Percentiles rank a stretch among this genome's conserved stretches.
phyloP scores from a whole-genome alignment of 2,888 invertebrate species.

The Phalangium opilio region DNA sequence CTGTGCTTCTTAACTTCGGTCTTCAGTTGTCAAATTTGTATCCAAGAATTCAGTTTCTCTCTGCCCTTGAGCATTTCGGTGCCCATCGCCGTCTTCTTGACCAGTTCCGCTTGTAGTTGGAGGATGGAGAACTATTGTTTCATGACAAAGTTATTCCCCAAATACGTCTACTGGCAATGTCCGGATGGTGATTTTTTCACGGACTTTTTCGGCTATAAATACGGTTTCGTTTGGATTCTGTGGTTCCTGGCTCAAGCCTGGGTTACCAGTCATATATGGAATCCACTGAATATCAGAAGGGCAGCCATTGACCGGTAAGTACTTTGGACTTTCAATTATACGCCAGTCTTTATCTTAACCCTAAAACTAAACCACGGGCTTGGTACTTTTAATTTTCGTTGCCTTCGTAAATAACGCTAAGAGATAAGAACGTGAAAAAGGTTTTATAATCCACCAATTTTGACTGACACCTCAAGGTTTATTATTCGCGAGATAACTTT shows the following conservation, averaged over 20 bases:
- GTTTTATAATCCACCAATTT: too few species aligned
- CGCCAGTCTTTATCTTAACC: too few species aligned
- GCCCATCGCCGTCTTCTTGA: slow-evolving; percentile 68
- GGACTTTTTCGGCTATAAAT: slow-evolving; percentile 27
- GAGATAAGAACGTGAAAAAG: too few species aligned
- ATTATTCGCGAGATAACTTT: too few species aligned
- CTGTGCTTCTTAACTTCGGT: slow-evolving; percentile 83
- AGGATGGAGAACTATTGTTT: slow-evolving; percentile 74
- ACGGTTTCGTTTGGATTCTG: slow-evolving; percentile 69
- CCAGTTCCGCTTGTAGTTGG: slow-evolving; percentile 76
- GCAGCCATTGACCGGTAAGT: slow-evolving; percentile 75
- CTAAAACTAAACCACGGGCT: too few species aligned
- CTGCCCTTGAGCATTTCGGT: slow-evolving; percentile 87
- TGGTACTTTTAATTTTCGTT: too few species aligned
- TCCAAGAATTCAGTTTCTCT: slow-evolving; percentile 93
- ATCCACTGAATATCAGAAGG: slow-evolving; percentile 89
- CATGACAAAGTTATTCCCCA: slow-evolving; percentile 55
- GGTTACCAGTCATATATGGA: slow-evolving; percentile 94
- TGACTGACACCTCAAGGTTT: too few species aligned
- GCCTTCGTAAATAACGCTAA: too few species aligned
- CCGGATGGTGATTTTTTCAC: slow-evolving; percentile 49
- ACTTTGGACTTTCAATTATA: background rate
- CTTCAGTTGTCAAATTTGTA: slow-evolving; percentile 89
- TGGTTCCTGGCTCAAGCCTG: slow-evolving; percentile 91
- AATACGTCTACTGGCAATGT: slow-evolving; percentile 81